Base-by-base conservation (phyloP, 2,113 vertebrate genomes). In the Ramphastos sulfuratus region DNA sequence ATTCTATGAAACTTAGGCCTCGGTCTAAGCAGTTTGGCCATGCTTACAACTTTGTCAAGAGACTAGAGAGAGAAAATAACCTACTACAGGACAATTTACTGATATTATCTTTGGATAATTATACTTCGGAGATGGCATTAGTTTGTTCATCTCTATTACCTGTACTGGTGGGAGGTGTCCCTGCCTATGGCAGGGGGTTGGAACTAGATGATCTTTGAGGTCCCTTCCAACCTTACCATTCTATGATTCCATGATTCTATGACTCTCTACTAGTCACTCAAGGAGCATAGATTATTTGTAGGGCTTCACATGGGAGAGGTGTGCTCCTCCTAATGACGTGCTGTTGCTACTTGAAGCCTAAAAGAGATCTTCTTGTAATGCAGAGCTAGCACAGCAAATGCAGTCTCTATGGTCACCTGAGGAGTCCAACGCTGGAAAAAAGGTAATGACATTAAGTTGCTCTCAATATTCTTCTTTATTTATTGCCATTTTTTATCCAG, bases 371-470 rank as follows among this genome's bases (percentile, higher is more conserved):
- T 61, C 50, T 30, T 21, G 37, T 3, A 44, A 9, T 2, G 13
- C 46, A 78, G 87, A 63, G 31, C 0, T 3, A 59, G 19, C 35
- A 11, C 19, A 66, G n/a, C 12, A 55, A 4, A 25, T 33, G 21
- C 10, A 42, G 3, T 35, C 44, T 75, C 44, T 12, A 14, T 24
- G 44, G 24, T 30, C 55, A 9, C 52, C 18, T 61, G 56, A 28
- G 21, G 77, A 85, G 17, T 27, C 20, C 70, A 80, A 30, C 60
- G 56, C 50, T 74, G 82, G 44, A 78, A 85, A 84, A 58, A 2
- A 1, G 13, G n/a, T 31, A 15, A 12, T 48, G 37, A 67, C 59
- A 14, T 2, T 16, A 64, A 44, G 20, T 19, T 3, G 0, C 24
- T 67, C 9, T 14, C 18, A 54, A 61, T 66, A 24, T 13, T 73